Base-by-base conservation (phyloP, 2,888 invertebrate genomes). In the Xanthorhoe spadicearia region DNA sequence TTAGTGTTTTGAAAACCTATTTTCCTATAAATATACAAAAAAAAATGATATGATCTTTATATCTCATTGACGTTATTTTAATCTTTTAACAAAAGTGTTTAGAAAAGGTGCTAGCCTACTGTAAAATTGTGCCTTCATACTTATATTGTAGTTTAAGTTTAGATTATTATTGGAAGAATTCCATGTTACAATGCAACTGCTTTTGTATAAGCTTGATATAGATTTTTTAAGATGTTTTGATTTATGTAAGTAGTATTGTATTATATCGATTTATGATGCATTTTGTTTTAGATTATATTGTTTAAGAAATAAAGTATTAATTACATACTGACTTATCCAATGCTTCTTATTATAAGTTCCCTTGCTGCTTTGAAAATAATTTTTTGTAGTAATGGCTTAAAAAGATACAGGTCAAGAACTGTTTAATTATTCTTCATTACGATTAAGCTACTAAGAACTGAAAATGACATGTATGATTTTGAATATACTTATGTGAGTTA, bases 271-370 rank as follows among this genome's bases (percentile, higher is more conserved):
- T 23, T 53, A 17, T 52, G 52, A 17, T 53, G 15, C 52, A 53
- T 23, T 28, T 53, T 51, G 51, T 51, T 60, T 60, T 50, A 38
- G 19, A 23, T 53, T 54, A 2, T n/a, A 9, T 58, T 58, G 18
- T 35, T 50, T 50, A 13, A 35, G 15, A 32, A 64, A 58, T 59
- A 64, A 59, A 64, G 54, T 54, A 51, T 63, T 58, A n/a, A 28
- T 53, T 50, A 23, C 23, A 1, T 23, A 35, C 50, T 48, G 28
- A 55, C 54, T n/a, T 60, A 58, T 17, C 46, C 10, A 17, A 48
- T 57, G 28, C 18, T 50, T 58, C 10, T 23, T n/a, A 13, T 10
- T 23, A 28, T 51, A 17, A 48, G 17, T 8, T 13, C 48, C 48
- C 7, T 32, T 6, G 2, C 32, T 32, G 32, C 32, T 32, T 1